Percentiles rank a stretch among this genome's conserved stretches.
Evolutionary conservation across 2,888 invertebrate species (phyloP).

Genomic region (Phyllotreta cruciferae): DNA sequence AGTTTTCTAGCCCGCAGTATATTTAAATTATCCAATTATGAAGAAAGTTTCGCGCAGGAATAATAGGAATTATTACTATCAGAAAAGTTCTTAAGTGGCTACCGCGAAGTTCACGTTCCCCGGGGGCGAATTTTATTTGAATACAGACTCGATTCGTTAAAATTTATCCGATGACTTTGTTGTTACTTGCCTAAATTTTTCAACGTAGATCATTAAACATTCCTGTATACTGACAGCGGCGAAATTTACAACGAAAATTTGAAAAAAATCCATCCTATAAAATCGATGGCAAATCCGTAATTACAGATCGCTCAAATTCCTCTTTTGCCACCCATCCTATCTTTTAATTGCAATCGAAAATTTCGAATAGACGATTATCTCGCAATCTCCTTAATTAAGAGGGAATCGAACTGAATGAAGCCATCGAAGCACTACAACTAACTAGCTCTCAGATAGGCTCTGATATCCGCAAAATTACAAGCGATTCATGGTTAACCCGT

Average conservation of each 20-base stretch:
- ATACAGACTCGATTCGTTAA: no score
- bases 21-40: conserved; percentile 21
- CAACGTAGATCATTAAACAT: no score
- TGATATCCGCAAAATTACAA: conserved; percentile 13
- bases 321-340: no score
- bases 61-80: conserved; percentile 18
- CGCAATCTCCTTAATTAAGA: conserved; percentile 9
- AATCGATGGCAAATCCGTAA: no score
- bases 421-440: conserved; percentile 9
- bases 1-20: conserved; percentile 11
- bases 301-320: no score
- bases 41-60: conserved; percentile 19
- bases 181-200: no score
- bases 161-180: no score
- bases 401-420: background rate
- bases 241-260: no score
- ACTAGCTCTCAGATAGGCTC: conserved; percentile 11
- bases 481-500: conserved; percentile 17
- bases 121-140: no score
- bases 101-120: background rate
- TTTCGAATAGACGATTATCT: background rate
- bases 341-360: no score
- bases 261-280: no score
- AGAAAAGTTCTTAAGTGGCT: conserved; percentile 4
- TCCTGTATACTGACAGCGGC: no score